Percentiles rank a stretch among this genome's conserved stretches.
Conservation (phyloP, 2,113 vertebrate species). For the Ascaphus truei region DNA sequence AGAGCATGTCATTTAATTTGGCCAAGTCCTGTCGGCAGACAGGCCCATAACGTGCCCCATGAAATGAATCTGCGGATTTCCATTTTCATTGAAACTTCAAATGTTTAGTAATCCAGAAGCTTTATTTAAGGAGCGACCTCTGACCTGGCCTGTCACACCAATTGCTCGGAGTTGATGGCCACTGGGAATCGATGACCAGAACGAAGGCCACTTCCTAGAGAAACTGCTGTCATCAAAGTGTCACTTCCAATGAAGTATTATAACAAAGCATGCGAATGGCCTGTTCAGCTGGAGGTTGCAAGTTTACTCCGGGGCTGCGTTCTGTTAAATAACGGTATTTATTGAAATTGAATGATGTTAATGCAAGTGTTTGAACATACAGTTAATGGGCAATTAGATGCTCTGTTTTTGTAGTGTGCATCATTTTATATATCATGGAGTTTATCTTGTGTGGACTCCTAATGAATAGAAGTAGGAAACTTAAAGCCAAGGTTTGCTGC, state of each 20-base stretch:
- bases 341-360: slow-evolving; percentile 8
- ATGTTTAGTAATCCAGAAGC: slow-evolving; percentile 71
- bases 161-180: slow-evolving; percentile 68
- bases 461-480: background rate
- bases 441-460: background rate
- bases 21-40: background rate
- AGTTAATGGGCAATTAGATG: too few species aligned
- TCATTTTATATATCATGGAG: too few species aligned
- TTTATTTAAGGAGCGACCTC: slow-evolving; percentile 86
- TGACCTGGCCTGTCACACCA: slow-evolving; percentile 70
- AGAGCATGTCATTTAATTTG: too few species aligned
- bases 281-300: slow-evolving; percentile 43
- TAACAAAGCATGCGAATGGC: slow-evolving; percentile 63
- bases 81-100: slow-evolving; percentile 73
- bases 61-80: slow-evolving; percentile 63
- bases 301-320: slow-evolving; percentile 10
- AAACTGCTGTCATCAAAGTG: slow-evolving; percentile 77
- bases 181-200: slow-evolving; percentile 76
- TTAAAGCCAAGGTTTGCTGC: too few species aligned
- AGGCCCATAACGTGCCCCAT: slow-evolving; percentile 46
- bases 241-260: slow-evolving; percentile 77
- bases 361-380: background rate
- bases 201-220: slow-evolving; percentile 79
- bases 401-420: too few species aligned
- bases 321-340: slow-evolving; percentile 2